phyloP scores from a whole-genome alignment of 2,797 vertebrate species.

The Phataginus tetradactyla region DNA sequence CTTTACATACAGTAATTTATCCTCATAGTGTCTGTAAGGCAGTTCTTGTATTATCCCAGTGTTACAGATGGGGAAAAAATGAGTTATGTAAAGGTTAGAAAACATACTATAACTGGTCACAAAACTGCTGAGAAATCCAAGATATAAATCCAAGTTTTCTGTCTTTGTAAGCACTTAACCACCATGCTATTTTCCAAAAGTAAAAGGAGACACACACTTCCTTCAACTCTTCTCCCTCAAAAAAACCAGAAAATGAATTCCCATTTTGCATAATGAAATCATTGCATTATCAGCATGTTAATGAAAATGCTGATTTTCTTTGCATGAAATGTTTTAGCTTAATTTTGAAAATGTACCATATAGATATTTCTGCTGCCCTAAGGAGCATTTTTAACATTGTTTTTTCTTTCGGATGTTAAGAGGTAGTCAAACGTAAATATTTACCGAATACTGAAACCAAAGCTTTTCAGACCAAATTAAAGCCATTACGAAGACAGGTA shows the following conservation, averaged over 20 bases:
- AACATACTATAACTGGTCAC: background rate
- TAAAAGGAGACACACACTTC: background rate
- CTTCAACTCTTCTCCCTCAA: background rate
- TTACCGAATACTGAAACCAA: background rate
- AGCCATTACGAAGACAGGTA: slow-evolving; percentile 1
- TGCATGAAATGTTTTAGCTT: background rate
- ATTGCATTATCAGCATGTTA: background rate
- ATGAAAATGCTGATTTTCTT: background rate
- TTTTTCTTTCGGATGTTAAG: slow-evolving; percentile 31
- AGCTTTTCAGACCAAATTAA: slow-evolving; percentile 7
- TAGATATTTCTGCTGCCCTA: background rate
- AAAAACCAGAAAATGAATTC: background rate
- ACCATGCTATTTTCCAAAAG: background rate
- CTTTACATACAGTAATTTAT: background rate
- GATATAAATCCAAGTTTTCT: background rate
- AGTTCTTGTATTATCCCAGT: background rate
- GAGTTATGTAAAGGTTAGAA: background rate
- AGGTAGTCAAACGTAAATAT: background rate
- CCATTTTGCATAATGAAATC: background rate
- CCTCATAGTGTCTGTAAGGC: background rate
- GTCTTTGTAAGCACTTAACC: background rate
- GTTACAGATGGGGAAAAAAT: background rate
- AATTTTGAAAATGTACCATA: background rate
- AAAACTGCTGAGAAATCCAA: slow-evolving; percentile 7
- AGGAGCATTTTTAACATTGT: background rate